Conservation (phyloP, 2,113 vertebrate genomes). For the Pungitius pungitius region DNA sequence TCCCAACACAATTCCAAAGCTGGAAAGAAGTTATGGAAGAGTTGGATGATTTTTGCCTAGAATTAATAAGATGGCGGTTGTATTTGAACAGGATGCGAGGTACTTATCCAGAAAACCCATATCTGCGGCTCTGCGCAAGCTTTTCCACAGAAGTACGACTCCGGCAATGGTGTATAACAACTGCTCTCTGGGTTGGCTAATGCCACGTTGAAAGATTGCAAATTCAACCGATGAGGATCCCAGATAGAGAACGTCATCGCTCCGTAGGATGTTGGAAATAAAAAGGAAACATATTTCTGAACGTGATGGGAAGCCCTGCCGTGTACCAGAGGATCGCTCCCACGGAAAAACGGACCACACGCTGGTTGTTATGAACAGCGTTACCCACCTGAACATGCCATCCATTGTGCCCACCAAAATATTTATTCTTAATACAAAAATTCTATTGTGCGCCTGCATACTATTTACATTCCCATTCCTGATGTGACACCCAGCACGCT, state of each 20-base stretch:
- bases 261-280: neutral
- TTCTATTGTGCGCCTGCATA: neutral
- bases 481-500: slow-evolving; percentile 25
- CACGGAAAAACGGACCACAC: slow-evolving; percentile 2
- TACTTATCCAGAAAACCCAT: neutral
- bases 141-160: neutral
- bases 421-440: neutral
- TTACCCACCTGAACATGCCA: slow-evolving; percentile 8
- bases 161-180: neutral
- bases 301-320: neutral
- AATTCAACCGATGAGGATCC: slow-evolving; percentile 1
- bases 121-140: neutral
- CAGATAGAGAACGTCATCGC: neutral
- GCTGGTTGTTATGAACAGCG: neutral
- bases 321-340: slow-evolving; percentile 6
- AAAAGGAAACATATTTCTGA: neutral
- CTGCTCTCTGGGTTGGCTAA: neutral
- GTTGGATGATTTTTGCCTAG: neutral
- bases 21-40: neutral
- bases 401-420: neutral
- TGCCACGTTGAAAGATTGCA: neutral
- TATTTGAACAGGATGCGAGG: neutral
- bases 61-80: neutral
- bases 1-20: neutral
- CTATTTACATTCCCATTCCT: neutral